phyloP scores from a whole-genome alignment of 1,140 invertebrate species.

The Meloidogyne chitwoodi region DNA sequence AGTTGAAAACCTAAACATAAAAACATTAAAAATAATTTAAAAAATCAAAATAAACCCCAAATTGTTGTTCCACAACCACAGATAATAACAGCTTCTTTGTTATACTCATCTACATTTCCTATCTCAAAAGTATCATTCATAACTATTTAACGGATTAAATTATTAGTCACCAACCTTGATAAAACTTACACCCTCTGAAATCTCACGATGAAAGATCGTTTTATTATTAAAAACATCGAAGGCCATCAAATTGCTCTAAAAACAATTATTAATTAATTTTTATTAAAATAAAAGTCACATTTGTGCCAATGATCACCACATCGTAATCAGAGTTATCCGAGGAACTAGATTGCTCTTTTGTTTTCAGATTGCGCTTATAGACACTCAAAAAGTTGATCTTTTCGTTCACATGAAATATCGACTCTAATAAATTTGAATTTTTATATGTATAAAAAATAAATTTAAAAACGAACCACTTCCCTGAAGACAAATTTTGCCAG shows the following conservation, averaged over 20 bases:
- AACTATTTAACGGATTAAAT: neutral
- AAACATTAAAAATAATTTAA: neutral
- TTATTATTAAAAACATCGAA: slow-evolving; percentile 42
- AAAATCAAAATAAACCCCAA: slow-evolving; percentile 25
- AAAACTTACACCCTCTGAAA: slow-evolving; percentile 34
- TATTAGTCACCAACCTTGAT: slow-evolving; percentile 14
- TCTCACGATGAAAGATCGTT: slow-evolving; percentile 38
- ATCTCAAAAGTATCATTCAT: slow-evolving; percentile 14
- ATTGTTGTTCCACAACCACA: slow-evolving; percentile 43
- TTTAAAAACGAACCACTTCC: slow-evolving; percentile 12
- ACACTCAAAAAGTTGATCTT: slow-evolving; percentile 24
- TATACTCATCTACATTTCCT: slow-evolving; percentile 24
- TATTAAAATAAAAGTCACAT: neutral
- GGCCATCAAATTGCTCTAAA: slow-evolving; percentile 22
- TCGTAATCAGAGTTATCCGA: slow-evolving; percentile 5
- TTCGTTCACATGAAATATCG: slow-evolving; percentile 38
- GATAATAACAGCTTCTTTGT: slow-evolving; percentile 20
- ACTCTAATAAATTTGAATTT: slow-evolving; percentile 17
- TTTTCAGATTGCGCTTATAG: neutral
- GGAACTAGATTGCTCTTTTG: neutral
- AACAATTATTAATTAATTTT: neutral
- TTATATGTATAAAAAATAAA: neutral
- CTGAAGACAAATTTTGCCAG: slow-evolving; percentile 37
- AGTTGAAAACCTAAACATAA: neutral
- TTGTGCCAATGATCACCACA: slow-evolving; percentile 35